Conservation (phyloP, 2,113 vertebrate species). For the Ailurus styani region DNA sequence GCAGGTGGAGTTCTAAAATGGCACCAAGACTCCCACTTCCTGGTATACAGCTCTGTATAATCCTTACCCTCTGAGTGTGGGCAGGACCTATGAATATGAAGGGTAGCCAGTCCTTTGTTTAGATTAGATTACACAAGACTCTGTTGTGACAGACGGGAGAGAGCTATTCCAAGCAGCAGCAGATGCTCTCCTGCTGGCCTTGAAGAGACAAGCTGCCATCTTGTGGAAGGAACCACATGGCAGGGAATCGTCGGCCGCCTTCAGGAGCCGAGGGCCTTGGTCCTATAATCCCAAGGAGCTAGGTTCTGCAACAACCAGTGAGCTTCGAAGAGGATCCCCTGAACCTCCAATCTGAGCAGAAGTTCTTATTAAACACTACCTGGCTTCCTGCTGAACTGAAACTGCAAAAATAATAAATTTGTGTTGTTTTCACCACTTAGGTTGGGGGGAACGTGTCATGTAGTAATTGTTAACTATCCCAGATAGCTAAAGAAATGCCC, state of each 20-base stretch:
- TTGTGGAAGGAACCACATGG: neutral
- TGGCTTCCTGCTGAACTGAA: neutral
- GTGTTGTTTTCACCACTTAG: neutral
- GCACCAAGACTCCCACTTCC: neutral
- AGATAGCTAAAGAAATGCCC: neutral
- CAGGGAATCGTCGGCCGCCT: neutral
- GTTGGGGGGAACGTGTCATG: neutral
- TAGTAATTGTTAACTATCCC: neutral
- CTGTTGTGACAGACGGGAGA: neutral
- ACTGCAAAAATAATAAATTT: neutral
- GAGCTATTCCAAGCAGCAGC: neutral
- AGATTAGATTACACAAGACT: neutral
- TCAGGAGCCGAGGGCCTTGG: neutral
- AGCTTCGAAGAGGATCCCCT: neutral
- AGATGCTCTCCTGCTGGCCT: neutral
- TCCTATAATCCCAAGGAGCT: neutral
- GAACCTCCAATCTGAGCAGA: neutral
- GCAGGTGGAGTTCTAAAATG: neutral
- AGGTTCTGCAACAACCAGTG: neutral
- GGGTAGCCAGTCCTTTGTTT: neutral
- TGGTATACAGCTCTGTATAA: neutral
- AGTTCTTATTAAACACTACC: rapidly evolving
- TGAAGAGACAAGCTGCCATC: neutral
- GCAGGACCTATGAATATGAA: neutral
- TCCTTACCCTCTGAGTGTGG: neutral